Percentiles rank a stretch among this genome's conserved stretches.
Conservation (phyloP, 2,888 invertebrate genomes). For the Xestia ashworthii region DNA sequence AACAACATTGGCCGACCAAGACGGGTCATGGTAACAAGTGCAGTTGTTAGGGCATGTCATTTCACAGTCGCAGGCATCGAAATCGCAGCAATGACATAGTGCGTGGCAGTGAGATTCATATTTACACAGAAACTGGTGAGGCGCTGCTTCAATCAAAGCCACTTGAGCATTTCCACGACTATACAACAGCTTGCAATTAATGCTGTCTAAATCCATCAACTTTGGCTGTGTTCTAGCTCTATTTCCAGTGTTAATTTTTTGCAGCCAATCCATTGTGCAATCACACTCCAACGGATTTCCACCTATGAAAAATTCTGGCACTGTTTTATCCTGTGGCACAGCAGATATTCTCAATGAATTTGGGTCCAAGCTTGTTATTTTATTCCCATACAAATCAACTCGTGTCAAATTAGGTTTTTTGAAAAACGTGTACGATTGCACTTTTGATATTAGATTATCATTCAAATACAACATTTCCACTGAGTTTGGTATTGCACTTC, state of each 20-base stretch:
- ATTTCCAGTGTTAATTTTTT: constrained; percentile 94
- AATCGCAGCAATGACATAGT: constrained; percentile 97
- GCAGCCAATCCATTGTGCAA: constrained; percentile 97
- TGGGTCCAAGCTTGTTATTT: constrained; percentile 94
- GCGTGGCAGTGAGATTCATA: constrained; percentile 96
- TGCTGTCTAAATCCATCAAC: constrained; percentile 95
- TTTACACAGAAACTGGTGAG: constrained; percentile 96
- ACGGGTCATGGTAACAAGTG: constrained; percentile 97
- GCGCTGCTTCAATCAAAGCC: constrained; percentile 94
- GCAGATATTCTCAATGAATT: constrained; percentile 94
- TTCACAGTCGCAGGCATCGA: constrained; percentile 97
- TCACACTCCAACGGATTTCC: constrained; percentile 97
- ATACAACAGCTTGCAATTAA: constrained; percentile 95
- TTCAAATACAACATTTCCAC: constrained; percentile 95
- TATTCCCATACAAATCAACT: constrained; percentile 95
- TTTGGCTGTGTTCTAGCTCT: constrained; percentile 95
- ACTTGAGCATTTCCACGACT: constrained; percentile 94
- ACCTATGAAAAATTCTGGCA: constrained; percentile 96
- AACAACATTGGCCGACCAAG: constrained; percentile 96
- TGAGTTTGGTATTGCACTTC: constrained; percentile 95
- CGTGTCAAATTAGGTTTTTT: constrained; percentile 96
- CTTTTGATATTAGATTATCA: constrained; percentile 95
- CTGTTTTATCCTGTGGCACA: constrained; percentile 93
- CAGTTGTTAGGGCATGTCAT: constrained; percentile 97
- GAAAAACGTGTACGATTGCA: constrained; percentile 96